These are phyloP conservation scores for Gortyna flavago DNA, from an alignment of 2,888 invertebrate genomes.

Conservation along the genomic window DNA sequence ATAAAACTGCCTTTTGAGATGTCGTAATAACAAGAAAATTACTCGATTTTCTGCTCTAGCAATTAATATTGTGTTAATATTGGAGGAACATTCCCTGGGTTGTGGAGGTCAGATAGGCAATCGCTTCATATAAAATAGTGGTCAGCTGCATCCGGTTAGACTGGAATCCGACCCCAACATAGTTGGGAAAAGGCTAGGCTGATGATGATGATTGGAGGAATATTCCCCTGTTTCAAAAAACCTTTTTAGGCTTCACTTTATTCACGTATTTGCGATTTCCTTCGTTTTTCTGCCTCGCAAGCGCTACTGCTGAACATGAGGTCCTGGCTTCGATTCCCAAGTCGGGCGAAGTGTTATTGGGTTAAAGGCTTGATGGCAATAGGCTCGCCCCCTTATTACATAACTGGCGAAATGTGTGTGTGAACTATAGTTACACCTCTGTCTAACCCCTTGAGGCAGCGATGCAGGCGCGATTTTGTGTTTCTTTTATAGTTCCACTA, in stretches of 20 bases:
- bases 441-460: neutral
- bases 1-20: neutral
- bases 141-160: no score
- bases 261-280: neutral
- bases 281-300: neutral
- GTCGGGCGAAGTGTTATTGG: neutral
- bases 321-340: neutral
- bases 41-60: neutral
- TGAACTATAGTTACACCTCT: neutral
- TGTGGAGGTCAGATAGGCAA: no score
- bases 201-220: neutral
- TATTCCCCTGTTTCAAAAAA: neutral
- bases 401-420: neutral
- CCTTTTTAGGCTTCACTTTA: neutral
- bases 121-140: no score
- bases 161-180: no score
- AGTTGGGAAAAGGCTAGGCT: no score
- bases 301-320: neutral
- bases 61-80: no score
- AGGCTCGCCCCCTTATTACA: no score
- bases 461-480: neutral
- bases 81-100: no score
- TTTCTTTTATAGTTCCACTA: neutral
- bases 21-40: neutral
- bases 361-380: no score